Percentiles rank a stretch among this genome's conserved stretches.
Conservation (phyloP, 2,888 invertebrate genomes). For the Acanthoscelides obtectus region DNA sequence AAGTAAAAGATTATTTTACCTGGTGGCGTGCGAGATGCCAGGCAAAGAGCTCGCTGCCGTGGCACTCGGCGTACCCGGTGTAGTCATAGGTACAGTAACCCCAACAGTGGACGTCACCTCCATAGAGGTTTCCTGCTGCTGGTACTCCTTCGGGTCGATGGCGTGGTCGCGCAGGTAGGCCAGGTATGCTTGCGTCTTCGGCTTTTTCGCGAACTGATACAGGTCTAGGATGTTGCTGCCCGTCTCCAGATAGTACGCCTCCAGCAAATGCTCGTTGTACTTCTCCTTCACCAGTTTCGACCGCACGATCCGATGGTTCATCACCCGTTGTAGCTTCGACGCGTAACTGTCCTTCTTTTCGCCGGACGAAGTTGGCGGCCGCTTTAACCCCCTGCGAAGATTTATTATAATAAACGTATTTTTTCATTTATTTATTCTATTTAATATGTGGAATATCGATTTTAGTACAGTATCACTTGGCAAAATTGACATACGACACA, state of each 20-base stretch:
- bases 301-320: conserved; percentile 66
- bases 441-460: too few relatives aligned
- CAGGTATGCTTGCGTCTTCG: conserved; percentile 68
- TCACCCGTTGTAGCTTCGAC: conserved; percentile 60
- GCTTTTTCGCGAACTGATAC: conserved; percentile 76
- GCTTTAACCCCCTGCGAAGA: conserved; percentile 36
- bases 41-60: conserved; percentile 42
- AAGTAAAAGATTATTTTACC: not conserved
- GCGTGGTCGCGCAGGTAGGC: conserved; percentile 65
- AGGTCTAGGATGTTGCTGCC: conserved; percentile 88
- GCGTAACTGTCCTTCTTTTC: conserved; percentile 51
- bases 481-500: too few relatives aligned
- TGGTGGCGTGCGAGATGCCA: conserved; percentile 36
- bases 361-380: conserved; percentile 45
- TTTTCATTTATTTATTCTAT: too few relatives aligned
- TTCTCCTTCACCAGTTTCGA: conserved; percentile 67
- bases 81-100: conserved; percentile 27
- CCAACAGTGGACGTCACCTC: conserved; percentile 34
- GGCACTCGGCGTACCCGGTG: conserved; percentile 40
- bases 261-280: conserved; percentile 74
- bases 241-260: conserved; percentile 81
- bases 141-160: conserved; percentile 40
- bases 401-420: too few relatives aligned
- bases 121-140: conserved; percentile 37
- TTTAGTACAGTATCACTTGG: too few relatives aligned